Base-by-base conservation (phyloP, 2,113 vertebrate species). In the Typhlomys cinereus region DNA sequence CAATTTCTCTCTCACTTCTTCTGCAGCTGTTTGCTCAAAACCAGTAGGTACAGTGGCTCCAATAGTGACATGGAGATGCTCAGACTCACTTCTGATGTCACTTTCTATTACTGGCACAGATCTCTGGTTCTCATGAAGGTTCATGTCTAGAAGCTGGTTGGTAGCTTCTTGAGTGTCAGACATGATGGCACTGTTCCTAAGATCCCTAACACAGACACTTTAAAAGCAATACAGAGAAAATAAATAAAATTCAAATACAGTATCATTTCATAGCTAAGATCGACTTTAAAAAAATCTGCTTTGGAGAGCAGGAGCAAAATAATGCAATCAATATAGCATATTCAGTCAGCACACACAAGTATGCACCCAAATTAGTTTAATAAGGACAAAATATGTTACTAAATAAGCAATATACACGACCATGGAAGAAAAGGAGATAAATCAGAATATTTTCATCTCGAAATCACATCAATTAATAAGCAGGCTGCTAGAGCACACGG, bases 31-130 rank as follows among this genome's bases (percentile, higher is more conserved):
- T 90, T 97, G 97, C 95, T 99, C 99, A 94, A 99, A 99, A 0
- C 99, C 99, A 8, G 99, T 99, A 34, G 99, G 99, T 44, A 99
- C 99, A 0, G 99, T 99, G 20, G 99, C 99, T 89, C 99, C 99
- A 71, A 99, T 96, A 44, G 98, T 99, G 89, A 98, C 98, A 1
- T 79, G 94, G 41, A 98, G 59, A 25, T 89, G 66, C 18, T 97
- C 74, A 27, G 75, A 82, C 39, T 67, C 93, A 82, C 73, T 59
- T 44, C 5, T n/a, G 41, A 66, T 12, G 73, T 7, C 73, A 88
- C 86, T 81, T 85, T 93, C 91, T 52, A 50, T 36, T 69, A 86
- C 18, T 3, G 82, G 31, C 74, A 86, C 41, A 67, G 62, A 41
- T 1, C 61, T 85, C 61, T 79, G 61, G 23, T 89, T 57, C 9